These are phyloP conservation scores for Chamaedrilus cognettii DNA, from an alignment of 2,888 invertebrate genomes.

Conservation along the genomic window DNA sequence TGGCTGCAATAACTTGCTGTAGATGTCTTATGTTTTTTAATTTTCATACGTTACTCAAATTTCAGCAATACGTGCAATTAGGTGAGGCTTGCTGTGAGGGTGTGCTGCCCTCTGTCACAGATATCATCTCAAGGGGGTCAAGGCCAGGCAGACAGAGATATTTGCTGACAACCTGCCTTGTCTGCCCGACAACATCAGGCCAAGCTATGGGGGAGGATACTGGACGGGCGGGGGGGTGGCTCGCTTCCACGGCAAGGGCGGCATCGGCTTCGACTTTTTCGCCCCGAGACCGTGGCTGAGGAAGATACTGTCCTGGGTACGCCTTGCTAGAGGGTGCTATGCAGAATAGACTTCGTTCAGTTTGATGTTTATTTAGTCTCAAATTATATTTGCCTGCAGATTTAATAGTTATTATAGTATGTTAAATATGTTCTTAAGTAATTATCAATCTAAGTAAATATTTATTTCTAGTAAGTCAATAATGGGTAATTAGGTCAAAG, in stretches of 20 bases:
- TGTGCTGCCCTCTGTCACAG: constrained; percentile 38
- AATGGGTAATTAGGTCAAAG: too few relatives aligned
- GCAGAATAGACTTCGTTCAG: too few relatives aligned
- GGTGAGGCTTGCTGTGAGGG: not conserved
- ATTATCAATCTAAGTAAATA: too few relatives aligned
- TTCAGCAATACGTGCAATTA: too few relatives aligned
- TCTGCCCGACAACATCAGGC: constrained; percentile 70
- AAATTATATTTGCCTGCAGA: too few relatives aligned
- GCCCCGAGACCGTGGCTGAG: constrained; percentile 25
- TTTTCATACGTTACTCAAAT: not conserved
- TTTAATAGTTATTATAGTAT: too few relatives aligned
- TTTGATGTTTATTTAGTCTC: too few relatives aligned
- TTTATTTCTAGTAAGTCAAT: too few relatives aligned
- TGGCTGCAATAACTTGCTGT: too few relatives aligned
- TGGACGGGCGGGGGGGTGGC: constrained; percentile 55
- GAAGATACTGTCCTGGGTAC: constrained; percentile 28
- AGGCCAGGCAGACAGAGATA: constrained; percentile 76
- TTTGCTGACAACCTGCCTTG: constrained; percentile 74
- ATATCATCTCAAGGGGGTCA: constrained; percentile 78
- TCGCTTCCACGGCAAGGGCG: constrained; percentile 28
- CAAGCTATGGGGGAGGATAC: constrained; percentile 55
- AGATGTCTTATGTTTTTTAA: not conserved
- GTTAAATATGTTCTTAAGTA: too few relatives aligned
- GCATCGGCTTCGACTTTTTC: constrained; percentile 26
- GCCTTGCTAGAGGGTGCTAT: too few relatives aligned